These are phyloP conservation scores for Forbesichthys papilliferus DNA, from an alignment of 2,113 vertebrate species.

Conservation along the genomic window DNA sequence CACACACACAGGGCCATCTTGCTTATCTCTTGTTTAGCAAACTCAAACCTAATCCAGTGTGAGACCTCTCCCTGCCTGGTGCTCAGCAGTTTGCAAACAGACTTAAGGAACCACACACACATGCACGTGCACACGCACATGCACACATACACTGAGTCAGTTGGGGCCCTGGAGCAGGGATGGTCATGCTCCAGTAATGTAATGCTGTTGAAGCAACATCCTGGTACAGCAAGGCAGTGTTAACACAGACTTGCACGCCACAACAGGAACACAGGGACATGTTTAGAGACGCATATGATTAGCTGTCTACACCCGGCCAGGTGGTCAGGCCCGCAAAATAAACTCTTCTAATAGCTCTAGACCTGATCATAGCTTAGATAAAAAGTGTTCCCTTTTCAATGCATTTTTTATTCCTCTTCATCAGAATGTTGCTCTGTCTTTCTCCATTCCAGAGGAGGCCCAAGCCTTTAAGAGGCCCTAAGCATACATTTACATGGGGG, in stretches of 20 bases:
- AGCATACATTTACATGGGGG: no score
- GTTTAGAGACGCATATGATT: slow-evolving; percentile 16
- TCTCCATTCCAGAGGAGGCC: no score
- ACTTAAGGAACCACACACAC: slow-evolving; percentile 35
- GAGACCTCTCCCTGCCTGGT: slow-evolving; percentile 64
- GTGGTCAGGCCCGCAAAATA: neutral
- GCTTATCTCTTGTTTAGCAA: slow-evolving; percentile 73
- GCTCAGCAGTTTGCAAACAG: slow-evolving; percentile 74
- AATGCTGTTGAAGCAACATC: slow-evolving; percentile 59
- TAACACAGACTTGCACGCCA: slow-evolving; percentile 60
- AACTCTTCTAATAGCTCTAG: neutral
- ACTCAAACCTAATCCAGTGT: slow-evolving; percentile 72
- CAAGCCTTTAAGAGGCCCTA: no score
- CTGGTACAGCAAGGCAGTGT: slow-evolving; percentile 53
- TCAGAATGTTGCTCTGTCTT: no score
- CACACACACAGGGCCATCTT: slow-evolving; percentile 56
- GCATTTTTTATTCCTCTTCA: neutral
- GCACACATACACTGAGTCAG: slow-evolving; percentile 32
- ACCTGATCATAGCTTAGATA: neutral
- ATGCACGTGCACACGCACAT: slow-evolving; percentile 24
- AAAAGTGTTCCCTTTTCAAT: neutral
- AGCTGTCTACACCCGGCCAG: slow-evolving; percentile 28
- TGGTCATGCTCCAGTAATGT: slow-evolving; percentile 76
- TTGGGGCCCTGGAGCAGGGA: slow-evolving; percentile 68
- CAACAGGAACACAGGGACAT: slow-evolving; percentile 25